Base-by-base conservation (phyloP, 2,113 vertebrate genomes). In the Himantopus leucocephalus region DNA sequence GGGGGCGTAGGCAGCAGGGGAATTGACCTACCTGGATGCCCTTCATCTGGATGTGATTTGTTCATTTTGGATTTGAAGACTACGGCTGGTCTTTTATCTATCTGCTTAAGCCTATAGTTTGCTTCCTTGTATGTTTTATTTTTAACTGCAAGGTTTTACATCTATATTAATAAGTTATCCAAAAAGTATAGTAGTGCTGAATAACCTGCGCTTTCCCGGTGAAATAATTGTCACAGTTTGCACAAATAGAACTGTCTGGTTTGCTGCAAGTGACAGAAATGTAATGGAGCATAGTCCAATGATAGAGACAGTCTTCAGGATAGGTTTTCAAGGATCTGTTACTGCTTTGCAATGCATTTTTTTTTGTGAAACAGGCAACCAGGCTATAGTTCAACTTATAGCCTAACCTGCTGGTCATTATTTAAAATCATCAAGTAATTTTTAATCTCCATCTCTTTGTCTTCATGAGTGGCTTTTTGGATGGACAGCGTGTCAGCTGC, bases 381-480 rank as follows among this genome's bases (percentile, higher is more conserved):
- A 13, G 94, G 85, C 87, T 95, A 37, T 92, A 94, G 58, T 95
- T 97, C 50, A 96, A 45, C 78, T 97, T 97, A 75, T 4, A 95
- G 72, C 58, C 63, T 92, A 94, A 97, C 94, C 75, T 96, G 74
- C 76, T 94, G 50, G 66, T 96, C 74, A 70, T 97, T 96, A 94
- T 92, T 97, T 97, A 97, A 97, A 98, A 94, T 94, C 62, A 96
- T 73, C 30, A 37, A 97, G 72, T 95, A 29, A 81, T 94, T 98
- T 98, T 97, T 97, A 93, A 96, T 97, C 83, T 96, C 89, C 67
- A 35, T 1, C 63, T 83, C 84, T 94, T 97, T 71, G 27, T 88
- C 45, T 80, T 97, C 73, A 23, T 52, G 88, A 91, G 78, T 93
- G 90, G 15, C 73, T 97, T 97, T 96, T 94, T 94, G 95, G 88